phyloP scores from a whole-genome alignment of 1,140 invertebrate genomes.

The Caerostris extrusa region DNA sequence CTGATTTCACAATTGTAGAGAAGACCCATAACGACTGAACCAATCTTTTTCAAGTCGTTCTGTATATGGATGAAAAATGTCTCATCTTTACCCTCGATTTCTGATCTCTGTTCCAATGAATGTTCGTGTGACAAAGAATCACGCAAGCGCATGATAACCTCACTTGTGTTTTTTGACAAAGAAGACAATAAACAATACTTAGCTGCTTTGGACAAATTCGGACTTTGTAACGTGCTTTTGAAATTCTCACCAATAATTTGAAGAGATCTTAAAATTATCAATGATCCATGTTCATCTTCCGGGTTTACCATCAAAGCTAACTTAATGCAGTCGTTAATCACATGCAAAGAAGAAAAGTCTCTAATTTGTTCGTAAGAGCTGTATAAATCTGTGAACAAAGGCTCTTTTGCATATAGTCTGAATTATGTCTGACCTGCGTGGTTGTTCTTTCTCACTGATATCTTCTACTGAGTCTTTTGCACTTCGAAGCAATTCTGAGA shows the following conservation, averaged over 20 bases:
- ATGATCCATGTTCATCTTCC: background rate
- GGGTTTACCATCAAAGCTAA: slow-evolving; percentile 2
- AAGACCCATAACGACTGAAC: background rate
- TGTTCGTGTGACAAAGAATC: background rate
- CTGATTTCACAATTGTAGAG: background rate
- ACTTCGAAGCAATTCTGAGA: background rate
- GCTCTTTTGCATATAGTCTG: background rate
- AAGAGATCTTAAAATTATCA: too few relatives aligned
- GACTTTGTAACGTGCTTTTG: too few relatives aligned
- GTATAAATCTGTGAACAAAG: slow-evolving; percentile 28
- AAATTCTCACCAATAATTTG: too few relatives aligned
- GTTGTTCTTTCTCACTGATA: background rate
- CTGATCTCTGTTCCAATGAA: background rate
- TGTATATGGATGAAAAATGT: too few relatives aligned
- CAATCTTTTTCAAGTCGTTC: slow-evolving; percentile 1
- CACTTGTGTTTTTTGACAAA: too few relatives aligned
- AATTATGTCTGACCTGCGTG: background rate
- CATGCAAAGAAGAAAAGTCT: slow-evolving; percentile 28
- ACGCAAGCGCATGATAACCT: too few relatives aligned
- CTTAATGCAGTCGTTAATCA: background rate
- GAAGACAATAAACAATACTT: too few relatives aligned
- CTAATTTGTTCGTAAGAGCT: background rate
- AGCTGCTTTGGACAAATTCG: too few relatives aligned
- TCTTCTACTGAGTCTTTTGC: too few relatives aligned
- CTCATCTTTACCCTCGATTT: too few relatives aligned